These are phyloP conservation scores for Lepus europaeus DNA, from an alignment of 2,113 vertebrate genomes.

Conservation along the genomic window DNA sequence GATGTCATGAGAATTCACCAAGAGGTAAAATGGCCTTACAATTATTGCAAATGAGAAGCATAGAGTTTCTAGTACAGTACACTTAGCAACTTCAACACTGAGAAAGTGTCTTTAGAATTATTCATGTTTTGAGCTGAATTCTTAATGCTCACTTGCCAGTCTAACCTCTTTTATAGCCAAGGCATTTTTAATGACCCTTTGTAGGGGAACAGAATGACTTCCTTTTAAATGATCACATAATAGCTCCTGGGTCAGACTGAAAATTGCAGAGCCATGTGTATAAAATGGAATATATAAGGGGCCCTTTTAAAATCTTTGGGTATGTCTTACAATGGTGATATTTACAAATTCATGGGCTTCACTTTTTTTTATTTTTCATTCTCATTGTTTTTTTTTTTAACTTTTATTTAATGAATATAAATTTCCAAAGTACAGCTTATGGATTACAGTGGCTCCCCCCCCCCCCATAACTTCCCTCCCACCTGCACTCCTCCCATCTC, in stretches of 20 bases:
- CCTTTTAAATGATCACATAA: neutral
- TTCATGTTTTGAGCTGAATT: neutral
- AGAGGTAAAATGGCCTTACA: neutral
- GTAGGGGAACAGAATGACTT: neutral
- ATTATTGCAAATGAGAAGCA: neutral
- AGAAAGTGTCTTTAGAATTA: neutral
- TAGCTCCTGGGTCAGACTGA: neutral
- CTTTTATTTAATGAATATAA: too few species aligned
- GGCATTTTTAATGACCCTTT: neutral
- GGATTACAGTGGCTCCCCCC: too few species aligned
- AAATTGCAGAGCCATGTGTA: neutral
- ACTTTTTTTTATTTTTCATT: neutral
- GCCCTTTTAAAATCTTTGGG: neutral
- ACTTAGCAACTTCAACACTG: neutral
- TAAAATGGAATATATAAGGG: neutral
- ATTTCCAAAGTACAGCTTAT: too few species aligned
- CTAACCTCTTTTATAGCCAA: neutral
- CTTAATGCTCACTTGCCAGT: neutral
- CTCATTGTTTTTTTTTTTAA: too few species aligned
- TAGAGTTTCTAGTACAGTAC: neutral
- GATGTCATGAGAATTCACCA: neutral
- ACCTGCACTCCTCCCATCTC: too few species aligned
- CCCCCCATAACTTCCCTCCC: too few species aligned
- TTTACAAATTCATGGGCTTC: neutral
- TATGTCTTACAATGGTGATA: neutral